phyloP scores from a whole-genome alignment of 1,140 invertebrate species.

The Schlechtendalia chinensis region DNA sequence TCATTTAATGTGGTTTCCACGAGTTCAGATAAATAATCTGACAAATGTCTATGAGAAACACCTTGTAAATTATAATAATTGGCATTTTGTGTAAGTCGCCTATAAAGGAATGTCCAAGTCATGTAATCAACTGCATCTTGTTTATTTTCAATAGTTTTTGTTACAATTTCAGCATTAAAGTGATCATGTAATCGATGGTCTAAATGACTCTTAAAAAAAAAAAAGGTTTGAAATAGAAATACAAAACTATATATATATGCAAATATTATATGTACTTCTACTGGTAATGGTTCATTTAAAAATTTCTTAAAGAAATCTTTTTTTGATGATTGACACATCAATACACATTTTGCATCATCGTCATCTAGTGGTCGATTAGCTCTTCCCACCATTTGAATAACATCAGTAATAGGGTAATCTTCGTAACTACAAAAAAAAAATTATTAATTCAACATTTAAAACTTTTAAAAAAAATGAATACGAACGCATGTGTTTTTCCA shows the following conservation, averaged over 20 bases:
- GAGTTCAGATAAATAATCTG: conserved; percentile 96
- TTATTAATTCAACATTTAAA: conserved; percentile 8
- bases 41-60: conserved; percentile 93
- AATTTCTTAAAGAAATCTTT: conserved; percentile 99
- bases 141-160: conserved; percentile 99
- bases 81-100: conserved; percentile 96
- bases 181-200: conserved; percentile 98
- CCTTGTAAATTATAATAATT: conserved; percentile 99
- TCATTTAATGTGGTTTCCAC: conserved; percentile 95
- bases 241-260: neutral
- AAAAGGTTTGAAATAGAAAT: conserved; percentile 44
- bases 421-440: conserved; percentile 74
- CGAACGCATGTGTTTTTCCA: conserved; percentile 70
- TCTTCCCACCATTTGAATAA: conserved; percentile 95
- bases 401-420: conserved; percentile 96
- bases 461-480: conserved; percentile 23
- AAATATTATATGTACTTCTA: conserved; percentile 66
- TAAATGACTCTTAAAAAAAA: conserved; percentile 72
- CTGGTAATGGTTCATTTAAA: conserved; percentile 92
- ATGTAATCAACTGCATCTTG: conserved; percentile 99
- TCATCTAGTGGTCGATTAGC: conserved; percentile 88
- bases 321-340: conserved; percentile 96
- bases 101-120: conserved; percentile 98
- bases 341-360: conserved; percentile 91
- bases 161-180: conserved; percentile 99